Evolutionary conservation across 2,888 invertebrate species (phyloP).

Genomic region (Latheticus oryzae): DNA sequence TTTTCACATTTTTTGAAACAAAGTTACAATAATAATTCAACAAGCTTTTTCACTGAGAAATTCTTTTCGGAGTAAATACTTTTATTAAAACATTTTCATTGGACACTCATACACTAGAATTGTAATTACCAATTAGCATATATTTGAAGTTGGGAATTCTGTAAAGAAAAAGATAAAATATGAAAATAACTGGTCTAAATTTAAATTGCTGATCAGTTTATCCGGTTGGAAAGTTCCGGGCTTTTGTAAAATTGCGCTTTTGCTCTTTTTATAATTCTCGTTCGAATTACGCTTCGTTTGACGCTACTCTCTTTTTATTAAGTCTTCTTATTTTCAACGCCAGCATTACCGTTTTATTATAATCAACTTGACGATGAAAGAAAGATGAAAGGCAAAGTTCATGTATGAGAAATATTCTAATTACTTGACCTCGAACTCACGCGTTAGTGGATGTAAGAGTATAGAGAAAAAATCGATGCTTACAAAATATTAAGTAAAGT

Average conservation of each 20-base stretch:
- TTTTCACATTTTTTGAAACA: no score
- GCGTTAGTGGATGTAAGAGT: no score
- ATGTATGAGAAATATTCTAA: background rate
- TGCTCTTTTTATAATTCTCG: slow-evolving; percentile 57
- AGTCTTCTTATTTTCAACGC: slow-evolving; percentile 42
- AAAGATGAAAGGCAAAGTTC: slow-evolving; percentile 16
- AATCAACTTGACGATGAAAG: slow-evolving; percentile 26
- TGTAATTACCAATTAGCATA: slow-evolving; percentile 32
- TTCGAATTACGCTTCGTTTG: slow-evolving; percentile 58
- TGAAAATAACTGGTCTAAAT: slow-evolving; percentile 62
- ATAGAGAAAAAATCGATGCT: background rate
- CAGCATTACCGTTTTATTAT: slow-evolving; percentile 32
- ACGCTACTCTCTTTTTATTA: slow-evolving; percentile 47
- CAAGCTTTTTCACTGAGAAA: no score
- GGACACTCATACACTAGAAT: no score
- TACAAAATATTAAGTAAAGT: background rate
- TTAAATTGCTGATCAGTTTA: slow-evolving; percentile 66
- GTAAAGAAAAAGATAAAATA: slow-evolving; percentile 42
- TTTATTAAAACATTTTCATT: no score
- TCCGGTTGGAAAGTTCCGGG: slow-evolving; percentile 63
- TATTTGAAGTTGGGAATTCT: slow-evolving; percentile 22
- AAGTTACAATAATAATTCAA: no score
- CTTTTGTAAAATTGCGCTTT: slow-evolving; percentile 58
- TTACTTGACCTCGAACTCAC: slow-evolving; percentile 13
- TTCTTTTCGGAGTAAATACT: no score